A percentile compares a stretch with the other conserved stretches of the same genome.
phyloP scores from a whole-genome alignment of 92 coral and sea anemone species.

The Galaxea fascicularis region DNA sequence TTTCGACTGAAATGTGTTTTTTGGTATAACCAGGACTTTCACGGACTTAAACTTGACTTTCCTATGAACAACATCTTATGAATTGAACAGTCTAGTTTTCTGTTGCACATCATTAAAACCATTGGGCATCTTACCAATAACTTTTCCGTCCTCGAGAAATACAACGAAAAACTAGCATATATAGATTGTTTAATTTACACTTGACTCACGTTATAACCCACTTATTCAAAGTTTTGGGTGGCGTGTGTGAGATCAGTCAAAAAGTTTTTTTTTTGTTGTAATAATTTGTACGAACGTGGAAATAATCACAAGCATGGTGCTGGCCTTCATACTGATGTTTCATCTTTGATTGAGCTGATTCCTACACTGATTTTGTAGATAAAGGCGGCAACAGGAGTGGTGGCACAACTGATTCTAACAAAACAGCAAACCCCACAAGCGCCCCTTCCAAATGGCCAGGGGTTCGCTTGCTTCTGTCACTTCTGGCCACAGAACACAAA shows the following conservation, averaged over 20 bases:
- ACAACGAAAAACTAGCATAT: no score
- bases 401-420: conserved; percentile 22
- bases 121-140: no score
- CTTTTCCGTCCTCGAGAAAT: no score
- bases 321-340: neutral
- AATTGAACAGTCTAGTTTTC: no score
- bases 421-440: conserved; percentile 67
- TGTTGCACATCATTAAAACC: no score
- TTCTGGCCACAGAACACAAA: conserved; percentile 88
- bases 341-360: neutral
- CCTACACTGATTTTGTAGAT: neutral
- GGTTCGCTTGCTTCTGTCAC: conserved; percentile 89
- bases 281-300: neutral
- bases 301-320: neutral
- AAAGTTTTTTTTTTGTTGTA: neutral
- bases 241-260: neutral
- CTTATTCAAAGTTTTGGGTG: no score
- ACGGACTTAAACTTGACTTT: no score
- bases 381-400: conserved; percentile 6
- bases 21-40: no score
- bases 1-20: no score
- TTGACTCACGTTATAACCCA: no score
- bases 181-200: no score
- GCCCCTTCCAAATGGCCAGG: conserved; percentile 97
- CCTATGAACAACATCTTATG: no score